A percentile compares a stretch with the other conserved stretches of the same genome.
These are phyloP conservation scores for Falcunculus frontatus DNA, from an alignment of 2,113 vertebrate species.

Conservation along the genomic window DNA sequence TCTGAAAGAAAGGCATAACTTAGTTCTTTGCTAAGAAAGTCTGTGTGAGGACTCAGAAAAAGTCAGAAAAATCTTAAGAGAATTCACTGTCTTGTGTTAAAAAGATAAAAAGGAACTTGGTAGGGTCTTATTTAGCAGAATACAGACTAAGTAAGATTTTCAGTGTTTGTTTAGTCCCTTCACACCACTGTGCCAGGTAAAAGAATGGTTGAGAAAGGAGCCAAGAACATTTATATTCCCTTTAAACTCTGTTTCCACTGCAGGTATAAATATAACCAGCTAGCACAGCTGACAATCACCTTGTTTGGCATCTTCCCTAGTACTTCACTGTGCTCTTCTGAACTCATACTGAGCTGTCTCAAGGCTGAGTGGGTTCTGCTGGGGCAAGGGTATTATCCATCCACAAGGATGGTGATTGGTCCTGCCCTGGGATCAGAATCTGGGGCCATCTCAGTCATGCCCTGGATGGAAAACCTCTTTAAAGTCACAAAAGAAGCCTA, in stretches of 20 bases:
- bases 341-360: background rate
- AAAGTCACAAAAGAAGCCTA: background rate
- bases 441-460: background rate
- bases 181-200: background rate
- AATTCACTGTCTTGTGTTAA: background rate
- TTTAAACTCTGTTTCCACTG: background rate
- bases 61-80: slow-evolving; percentile 5
- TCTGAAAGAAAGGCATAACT: background rate
- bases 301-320: background rate
- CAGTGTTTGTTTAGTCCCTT: background rate
- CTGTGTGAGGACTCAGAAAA: background rate
- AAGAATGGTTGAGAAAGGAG: background rate
- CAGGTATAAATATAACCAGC: background rate
- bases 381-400: background rate
- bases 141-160: background rate
- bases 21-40: slow-evolving; percentile 2
- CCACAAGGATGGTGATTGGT: background rate
- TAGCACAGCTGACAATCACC: background rate
- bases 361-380: background rate
- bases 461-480: background rate
- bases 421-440: background rate
- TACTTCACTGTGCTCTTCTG: background rate
- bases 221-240: background rate
- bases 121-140: background rate
- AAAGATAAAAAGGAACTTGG: background rate